Percentiles rank a stretch among this genome's conserved stretches.
Evolutionary conservation across 2,888 invertebrate species (phyloP).

Genomic region (Cheilosia scutellata): DNA sequence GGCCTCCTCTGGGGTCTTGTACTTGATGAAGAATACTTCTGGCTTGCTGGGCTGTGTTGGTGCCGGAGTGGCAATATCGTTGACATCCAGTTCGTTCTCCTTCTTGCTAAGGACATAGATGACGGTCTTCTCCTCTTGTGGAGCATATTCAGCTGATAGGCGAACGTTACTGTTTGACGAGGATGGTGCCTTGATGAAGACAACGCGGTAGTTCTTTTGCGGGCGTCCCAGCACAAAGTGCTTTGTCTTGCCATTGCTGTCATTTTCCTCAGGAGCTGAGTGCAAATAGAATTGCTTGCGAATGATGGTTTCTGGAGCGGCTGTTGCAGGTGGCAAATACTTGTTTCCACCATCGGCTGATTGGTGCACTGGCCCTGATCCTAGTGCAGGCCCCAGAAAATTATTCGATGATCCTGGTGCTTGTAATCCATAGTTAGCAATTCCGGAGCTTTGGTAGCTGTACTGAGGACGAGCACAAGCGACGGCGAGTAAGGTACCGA

Average conservation of each 20-base stretch:
- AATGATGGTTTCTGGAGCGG: slow-evolving; percentile 78
- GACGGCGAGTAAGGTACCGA: slow-evolving; percentile 77
- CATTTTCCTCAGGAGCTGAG: slow-evolving; percentile 82
- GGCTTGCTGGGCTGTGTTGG: slow-evolving; percentile 81
- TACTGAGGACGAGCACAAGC: slow-evolving; percentile 81
- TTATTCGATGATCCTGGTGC: slow-evolving; percentile 38
- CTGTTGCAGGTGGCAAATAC: slow-evolving; percentile 74
- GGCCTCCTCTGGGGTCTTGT: slow-evolving; percentile 83
- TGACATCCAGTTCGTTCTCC: slow-evolving; percentile 79
- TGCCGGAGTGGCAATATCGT: slow-evolving; percentile 80
- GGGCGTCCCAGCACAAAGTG: slow-evolving; percentile 81
- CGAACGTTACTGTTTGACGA: slow-evolving; percentile 76
- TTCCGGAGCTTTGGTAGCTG: slow-evolving; percentile 78
- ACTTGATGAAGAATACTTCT: slow-evolving; percentile 83
- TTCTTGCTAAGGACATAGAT: slow-evolving; percentile 83
- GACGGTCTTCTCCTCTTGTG: slow-evolving; percentile 83
- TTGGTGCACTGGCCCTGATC: neutral
- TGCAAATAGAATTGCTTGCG: slow-evolving; percentile 82
- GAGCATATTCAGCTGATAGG: slow-evolving; percentile 81
- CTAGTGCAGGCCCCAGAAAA: neutral
- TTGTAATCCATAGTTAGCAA: slow-evolving; percentile 65
- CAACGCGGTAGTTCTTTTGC: slow-evolving; percentile 82
- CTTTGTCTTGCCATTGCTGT: slow-evolving; percentile 77
- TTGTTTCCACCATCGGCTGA: slow-evolving; percentile 72
- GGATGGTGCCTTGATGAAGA: slow-evolving; percentile 83